Evolutionary conservation across 2,888 invertebrate species (phyloP).

Genomic region (Diaprepes abbreviatus): DNA sequence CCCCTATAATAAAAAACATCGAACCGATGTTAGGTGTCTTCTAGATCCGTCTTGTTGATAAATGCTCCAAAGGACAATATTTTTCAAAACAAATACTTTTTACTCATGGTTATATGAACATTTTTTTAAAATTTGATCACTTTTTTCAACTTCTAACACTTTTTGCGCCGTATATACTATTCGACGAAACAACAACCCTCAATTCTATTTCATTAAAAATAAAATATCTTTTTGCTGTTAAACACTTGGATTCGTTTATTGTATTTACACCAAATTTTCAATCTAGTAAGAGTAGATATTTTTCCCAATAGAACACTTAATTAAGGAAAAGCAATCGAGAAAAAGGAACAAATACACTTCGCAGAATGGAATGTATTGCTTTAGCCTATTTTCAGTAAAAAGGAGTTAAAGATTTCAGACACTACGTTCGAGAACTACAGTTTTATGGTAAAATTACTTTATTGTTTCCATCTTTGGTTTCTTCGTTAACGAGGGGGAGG

Average conservation of each 20-base stretch:
- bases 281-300: slow-evolving; percentile 22
- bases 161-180: no score
- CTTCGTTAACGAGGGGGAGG: no score
- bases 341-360: slow-evolving; percentile 18
- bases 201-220: not conserved
- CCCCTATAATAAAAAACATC: no score
- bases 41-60: no score
- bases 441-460: not conserved
- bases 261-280: slow-evolving; percentile 26
- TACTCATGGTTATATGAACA: no score
- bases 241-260: slow-evolving; percentile 14
- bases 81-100: no score
- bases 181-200: no score
- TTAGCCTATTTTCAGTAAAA: not conserved
- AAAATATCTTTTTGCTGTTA: slow-evolving; percentile 7
- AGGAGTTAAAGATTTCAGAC: not conserved
- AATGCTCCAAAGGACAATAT: no score
- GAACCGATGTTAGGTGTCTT: no score
- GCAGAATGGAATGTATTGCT: slow-evolving; percentile 19
- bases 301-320: slow-evolving; percentile 25
- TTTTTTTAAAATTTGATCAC: no score
- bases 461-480: no score
- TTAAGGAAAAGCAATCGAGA: slow-evolving; percentile 18
- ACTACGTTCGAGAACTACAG: not conserved
- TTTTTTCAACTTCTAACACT: no score